Percentiles rank a stretch among this genome's conserved stretches.
Evolutionary conservation across 2,888 invertebrate genomes (phyloP).

Genomic region (Tenodera sinensis): DNA sequence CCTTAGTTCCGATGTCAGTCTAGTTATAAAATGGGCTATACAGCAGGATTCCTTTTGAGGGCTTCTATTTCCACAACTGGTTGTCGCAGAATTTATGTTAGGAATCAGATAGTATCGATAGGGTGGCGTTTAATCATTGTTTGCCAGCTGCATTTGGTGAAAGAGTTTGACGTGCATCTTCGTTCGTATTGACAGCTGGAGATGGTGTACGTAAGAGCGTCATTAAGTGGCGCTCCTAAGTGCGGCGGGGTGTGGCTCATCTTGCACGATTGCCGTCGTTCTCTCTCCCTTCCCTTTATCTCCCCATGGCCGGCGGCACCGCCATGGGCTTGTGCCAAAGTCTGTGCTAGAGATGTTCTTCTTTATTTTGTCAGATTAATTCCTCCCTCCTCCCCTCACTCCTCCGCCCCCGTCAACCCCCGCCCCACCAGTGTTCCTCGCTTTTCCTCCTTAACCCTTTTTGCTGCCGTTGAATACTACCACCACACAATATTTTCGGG

Average conservation of each 20-base stretch:
- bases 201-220: neutral
- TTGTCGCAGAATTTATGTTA: no score
- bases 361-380: constrained; percentile 24
- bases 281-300: neutral
- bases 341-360: constrained; percentile 19
- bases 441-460: constrained; percentile 15
- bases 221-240: neutral
- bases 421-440: neutral
- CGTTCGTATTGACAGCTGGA: neutral
- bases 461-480: constrained; percentile 18
- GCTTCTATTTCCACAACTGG: no score
- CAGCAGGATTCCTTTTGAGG: no score
- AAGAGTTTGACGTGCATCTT: no score
- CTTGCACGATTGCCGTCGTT: neutral
- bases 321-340: constrained; percentile 17
- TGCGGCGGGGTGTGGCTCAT: neutral
- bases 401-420: constrained; percentile 14
- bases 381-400: constrained; percentile 7
- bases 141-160: no score
- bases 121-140: no score
- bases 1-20: no score
- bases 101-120: no score
- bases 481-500: constrained; percentile 31
- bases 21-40: no score
- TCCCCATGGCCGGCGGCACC: neutral